A percentile compares a stretch with the other conserved stretches of the same genome.
Evolutionary conservation across 2,113 vertebrate species (phyloP).

Genomic region (Mustelus asterias): DNA sequence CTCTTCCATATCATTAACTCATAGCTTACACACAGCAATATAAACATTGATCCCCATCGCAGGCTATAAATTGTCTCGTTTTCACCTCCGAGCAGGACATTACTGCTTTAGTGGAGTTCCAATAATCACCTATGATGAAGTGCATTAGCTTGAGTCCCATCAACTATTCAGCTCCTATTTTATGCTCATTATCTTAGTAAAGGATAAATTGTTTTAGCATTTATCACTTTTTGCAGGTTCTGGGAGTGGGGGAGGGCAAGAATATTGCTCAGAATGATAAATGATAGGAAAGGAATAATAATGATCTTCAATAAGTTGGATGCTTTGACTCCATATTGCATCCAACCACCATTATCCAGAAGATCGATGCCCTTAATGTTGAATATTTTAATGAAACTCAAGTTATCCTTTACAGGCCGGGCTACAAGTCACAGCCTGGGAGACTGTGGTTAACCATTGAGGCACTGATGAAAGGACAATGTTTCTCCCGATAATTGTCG

Average conservation of each 20-base stretch:
- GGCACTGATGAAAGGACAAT: not conserved
- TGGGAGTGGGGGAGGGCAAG: not conserved
- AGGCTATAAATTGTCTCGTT: constrained; percentile 27
- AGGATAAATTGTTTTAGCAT: constrained; percentile 33
- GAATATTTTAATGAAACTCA: constrained; percentile 29
- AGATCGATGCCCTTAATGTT: constrained; percentile 30
- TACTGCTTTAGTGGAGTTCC: constrained; percentile 35
- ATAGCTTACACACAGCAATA: constrained; percentile 7
- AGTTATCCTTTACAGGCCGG: not conserved
- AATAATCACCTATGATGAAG: constrained; percentile 29
- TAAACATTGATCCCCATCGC: constrained; percentile 19
- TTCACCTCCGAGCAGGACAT: not conserved
- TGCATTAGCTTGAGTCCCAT: not conserved
- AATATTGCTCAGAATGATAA: not conserved
- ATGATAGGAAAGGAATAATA: constrained; percentile 14
- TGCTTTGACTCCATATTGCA: not conserved
- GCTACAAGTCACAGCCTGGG: not conserved
- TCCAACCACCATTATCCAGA: constrained; percentile 17
- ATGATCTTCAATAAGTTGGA: constrained; percentile 32
- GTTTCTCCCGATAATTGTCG: not conserved
- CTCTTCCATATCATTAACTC: constrained; percentile 18
- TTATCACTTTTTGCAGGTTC: constrained; percentile 22
- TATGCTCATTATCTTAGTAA: constrained; percentile 29
- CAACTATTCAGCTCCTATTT: not conserved
- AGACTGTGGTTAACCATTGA: not conserved